Conservation (phyloP, 2,113 vertebrate species). For the Scomber scombrus region DNA sequence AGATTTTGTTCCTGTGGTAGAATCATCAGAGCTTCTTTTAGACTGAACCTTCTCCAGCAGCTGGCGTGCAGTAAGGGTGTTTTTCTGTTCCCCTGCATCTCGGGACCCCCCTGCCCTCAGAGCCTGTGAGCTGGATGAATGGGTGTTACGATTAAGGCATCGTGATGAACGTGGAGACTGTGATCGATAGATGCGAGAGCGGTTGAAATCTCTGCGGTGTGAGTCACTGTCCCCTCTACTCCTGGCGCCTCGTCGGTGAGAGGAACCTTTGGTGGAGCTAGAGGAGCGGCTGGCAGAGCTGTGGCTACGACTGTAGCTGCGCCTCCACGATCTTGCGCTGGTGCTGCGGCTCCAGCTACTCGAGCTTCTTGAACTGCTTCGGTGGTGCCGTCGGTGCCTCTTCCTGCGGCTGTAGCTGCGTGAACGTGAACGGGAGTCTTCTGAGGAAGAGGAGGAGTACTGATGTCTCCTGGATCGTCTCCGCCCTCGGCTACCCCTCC, state of each 20-base stretch:
- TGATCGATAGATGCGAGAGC: constrained; percentile 95
- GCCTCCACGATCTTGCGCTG: constrained; percentile 92
- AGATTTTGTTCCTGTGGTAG: constrained; percentile 84
- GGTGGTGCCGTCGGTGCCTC: constrained; percentile 85
- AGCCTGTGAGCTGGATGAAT: constrained; percentile 74
- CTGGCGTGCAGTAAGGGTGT: constrained; percentile 92
- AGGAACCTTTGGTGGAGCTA: constrained; percentile 87
- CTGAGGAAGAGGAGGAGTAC: constrained; percentile 89
- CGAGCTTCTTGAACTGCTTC: constrained; percentile 89
- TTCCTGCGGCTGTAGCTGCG: constrained; percentile 89
- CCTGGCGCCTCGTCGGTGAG: constrained; percentile 84
- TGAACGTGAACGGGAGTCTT: constrained; percentile 88
- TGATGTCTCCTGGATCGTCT: constrained; percentile 89
- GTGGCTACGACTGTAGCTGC: constrained; percentile 93
- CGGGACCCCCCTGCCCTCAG: constrained; percentile 72
- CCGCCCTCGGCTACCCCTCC: constrained; percentile 85
- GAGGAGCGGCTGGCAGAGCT: constrained; percentile 91
- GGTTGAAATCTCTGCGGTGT: constrained; percentile 91
- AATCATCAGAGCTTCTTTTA: constrained; percentile 86
- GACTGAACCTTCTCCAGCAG: constrained; percentile 96
- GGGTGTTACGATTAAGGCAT: constrained; percentile 82
- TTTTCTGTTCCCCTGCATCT: constrained; percentile 90
- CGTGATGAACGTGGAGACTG: constrained; percentile 92
- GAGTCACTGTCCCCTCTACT: constrained; percentile 84
- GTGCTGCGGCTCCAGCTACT: constrained; percentile 96